Evolutionary conservation across 1,140 invertebrate species (phyloP).

Genomic region (Melipona quadrifasciata): DNA sequence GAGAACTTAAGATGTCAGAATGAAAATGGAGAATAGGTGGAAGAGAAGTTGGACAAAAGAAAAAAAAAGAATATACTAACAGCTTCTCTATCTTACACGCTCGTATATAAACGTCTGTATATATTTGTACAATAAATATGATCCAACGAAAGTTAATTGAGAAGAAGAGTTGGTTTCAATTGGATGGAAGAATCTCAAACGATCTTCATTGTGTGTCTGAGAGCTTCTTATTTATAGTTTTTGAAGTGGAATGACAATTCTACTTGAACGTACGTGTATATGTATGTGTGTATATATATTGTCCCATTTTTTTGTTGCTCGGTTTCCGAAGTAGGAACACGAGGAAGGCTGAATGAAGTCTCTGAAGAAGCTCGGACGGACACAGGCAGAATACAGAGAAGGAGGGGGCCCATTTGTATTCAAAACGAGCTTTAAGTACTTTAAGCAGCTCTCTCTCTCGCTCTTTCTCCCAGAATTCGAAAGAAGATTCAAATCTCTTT

Average conservation of each 20-base stretch:
- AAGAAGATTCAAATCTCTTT: neutral
- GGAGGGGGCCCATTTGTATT: neutral
- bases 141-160: neutral
- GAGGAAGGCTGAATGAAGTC: neutral
- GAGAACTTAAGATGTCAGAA: neutral
- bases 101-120: neutral
- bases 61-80: too few relatives aligned
- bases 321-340: neutral
- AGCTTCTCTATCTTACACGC: neutral
- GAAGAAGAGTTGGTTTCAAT: neutral
- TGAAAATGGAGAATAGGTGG: neutral
- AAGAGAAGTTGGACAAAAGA: too few relatives aligned
- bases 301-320: neutral
- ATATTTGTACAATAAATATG: neutral
- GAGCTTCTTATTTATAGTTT: neutral
- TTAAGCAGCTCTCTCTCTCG: slow-evolving; percentile 9
- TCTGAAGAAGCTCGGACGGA: neutral
- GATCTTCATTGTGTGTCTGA: neutral
- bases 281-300: neutral
- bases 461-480: slow-evolving; percentile 14
- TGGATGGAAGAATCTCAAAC: neutral
- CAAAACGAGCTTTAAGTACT: slow-evolving; percentile 42
- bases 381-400: neutral
- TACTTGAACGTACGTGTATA: neutral
- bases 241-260: neutral